Base-by-base conservation (phyloP, 2,797 vertebrate species). In the Notolepis coatsorum region DNA sequence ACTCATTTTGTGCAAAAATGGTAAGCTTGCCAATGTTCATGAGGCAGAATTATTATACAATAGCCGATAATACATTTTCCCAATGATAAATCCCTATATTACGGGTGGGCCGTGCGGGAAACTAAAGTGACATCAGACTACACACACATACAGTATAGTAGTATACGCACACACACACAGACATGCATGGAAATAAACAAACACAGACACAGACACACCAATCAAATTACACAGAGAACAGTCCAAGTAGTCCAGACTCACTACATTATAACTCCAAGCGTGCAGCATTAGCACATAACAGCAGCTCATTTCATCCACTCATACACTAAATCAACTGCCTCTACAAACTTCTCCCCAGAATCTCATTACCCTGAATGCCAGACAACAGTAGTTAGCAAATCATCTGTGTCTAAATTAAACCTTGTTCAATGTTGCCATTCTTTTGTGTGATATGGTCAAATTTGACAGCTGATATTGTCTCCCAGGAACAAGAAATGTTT, bases 221-320 rank as follows among this genome's bases (percentile, higher is more conserved):
- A n/a, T 8, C 13, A 7, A 51, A 59, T 49, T 17, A 46, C n/a
- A n/a, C n/a, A n/a, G 2, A 61, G 28, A 51, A 28, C 56, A 50
- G 60, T 51, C 9, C 33, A 39, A 30, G n/a, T 18, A 18, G 10
- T 62, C 38, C 21, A 28, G 35, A 17, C 1, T 55, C 31, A 20
- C 17, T 13, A n/a, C n/a, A 46, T 58, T 39, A 30, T n/a, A 15
- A 20, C 46, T 51, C 38, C 51, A 3, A n/a, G 15, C 3, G 43
- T 71, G 61, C 60, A 60, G 48, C 50, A 27, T 77, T 55, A 59
- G 68, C 64, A 25, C 38, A 50, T 4, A 7, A 33, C 49, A 51
- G 10, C 12, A 41, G 41, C 43, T 62, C 21, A 55, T 61, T 41
- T 68, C 27, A 47, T 60, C 33, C 55, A 51, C 0, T 56, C 54